Conservation (phyloP, 2,888 invertebrate genomes). For the Macrophya annulata region DNA sequence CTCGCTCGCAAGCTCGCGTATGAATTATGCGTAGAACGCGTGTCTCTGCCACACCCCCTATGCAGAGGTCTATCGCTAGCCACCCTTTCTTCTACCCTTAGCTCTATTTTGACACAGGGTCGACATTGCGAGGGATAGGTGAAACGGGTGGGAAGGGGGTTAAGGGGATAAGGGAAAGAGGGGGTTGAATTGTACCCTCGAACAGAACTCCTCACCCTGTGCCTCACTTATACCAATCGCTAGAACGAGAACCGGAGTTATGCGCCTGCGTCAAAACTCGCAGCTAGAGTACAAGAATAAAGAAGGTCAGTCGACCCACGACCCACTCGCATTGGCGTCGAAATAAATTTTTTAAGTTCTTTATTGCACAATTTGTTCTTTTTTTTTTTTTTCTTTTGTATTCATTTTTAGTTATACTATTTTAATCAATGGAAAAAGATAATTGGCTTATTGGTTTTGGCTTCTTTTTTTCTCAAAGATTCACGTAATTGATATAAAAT, state of each 20-base stretch:
- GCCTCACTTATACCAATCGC: slow-evolving; percentile 16
- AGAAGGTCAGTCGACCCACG: slow-evolving; percentile 38
- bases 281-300: slow-evolving; percentile 27
- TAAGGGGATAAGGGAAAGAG: neutral
- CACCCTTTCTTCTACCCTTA: slow-evolving; percentile 48
- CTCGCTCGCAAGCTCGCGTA: slow-evolving; percentile 57
- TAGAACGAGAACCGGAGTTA: neutral
- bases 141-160: neutral
- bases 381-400: neutral
- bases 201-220: slow-evolving; percentile 5
- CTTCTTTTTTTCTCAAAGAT: too few relatives aligned
- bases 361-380: neutral
- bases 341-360: neutral
- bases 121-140: slow-evolving; percentile 23
- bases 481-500: too few relatives aligned
- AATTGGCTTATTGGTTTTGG: too few relatives aligned
- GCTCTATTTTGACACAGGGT: slow-evolving; percentile 41
- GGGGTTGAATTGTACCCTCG: slow-evolving; percentile 24
- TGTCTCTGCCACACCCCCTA: slow-evolving; percentile 73
- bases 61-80: slow-evolving; percentile 42
- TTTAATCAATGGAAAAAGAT: too few relatives aligned
- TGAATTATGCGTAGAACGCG: slow-evolving; percentile 75
- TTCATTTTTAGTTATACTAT: too few relatives aligned
- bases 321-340: neutral
- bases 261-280: slow-evolving; percentile 40